These are phyloP conservation scores for Poecile montanus DNA, from an alignment of 2,797 vertebrate species.

Conservation along the genomic window DNA sequence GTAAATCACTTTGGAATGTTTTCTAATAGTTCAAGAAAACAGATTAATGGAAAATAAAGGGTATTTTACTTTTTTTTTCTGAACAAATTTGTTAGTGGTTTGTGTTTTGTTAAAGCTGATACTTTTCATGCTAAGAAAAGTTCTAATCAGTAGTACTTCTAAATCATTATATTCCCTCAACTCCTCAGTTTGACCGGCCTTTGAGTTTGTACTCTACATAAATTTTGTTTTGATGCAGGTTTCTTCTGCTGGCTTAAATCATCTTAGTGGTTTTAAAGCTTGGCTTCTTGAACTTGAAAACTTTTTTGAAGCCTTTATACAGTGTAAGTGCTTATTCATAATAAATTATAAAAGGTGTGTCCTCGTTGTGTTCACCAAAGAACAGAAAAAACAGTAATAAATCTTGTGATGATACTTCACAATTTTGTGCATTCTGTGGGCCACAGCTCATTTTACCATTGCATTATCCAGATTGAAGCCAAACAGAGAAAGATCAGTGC, in stretches of 20 bases:
- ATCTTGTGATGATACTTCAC: not conserved
- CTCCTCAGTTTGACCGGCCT: fast-evolving
- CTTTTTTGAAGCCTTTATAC: not conserved
- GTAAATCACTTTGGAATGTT: slow-evolving; percentile 57
- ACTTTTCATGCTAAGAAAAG: not conserved
- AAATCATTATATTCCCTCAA: not conserved
- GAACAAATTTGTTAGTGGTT: not conserved
- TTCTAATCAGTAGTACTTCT: not conserved
- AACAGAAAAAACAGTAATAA: not conserved
- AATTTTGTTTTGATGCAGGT: not conserved
- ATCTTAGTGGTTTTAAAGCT: not conserved
- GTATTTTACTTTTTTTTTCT: slow-evolving; percentile 15
- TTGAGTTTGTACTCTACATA: not conserved
- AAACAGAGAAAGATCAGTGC: not conserved
- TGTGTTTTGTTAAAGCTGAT: not conserved
- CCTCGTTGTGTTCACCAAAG: not conserved
- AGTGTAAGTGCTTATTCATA: not conserved
- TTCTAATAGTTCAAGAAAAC: slow-evolving; percentile 45
- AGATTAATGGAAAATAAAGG: slow-evolving; percentile 10
- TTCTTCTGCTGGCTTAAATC: not conserved
- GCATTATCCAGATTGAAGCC: not conserved
- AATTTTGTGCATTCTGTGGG: not conserved
- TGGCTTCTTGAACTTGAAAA: not conserved
- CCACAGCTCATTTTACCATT: not conserved
- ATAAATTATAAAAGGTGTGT: not conserved